These are phyloP conservation scores for Etia nguti DNA, from an alignment of 2,113 vertebrate genomes.

Conservation along the genomic window DNA sequence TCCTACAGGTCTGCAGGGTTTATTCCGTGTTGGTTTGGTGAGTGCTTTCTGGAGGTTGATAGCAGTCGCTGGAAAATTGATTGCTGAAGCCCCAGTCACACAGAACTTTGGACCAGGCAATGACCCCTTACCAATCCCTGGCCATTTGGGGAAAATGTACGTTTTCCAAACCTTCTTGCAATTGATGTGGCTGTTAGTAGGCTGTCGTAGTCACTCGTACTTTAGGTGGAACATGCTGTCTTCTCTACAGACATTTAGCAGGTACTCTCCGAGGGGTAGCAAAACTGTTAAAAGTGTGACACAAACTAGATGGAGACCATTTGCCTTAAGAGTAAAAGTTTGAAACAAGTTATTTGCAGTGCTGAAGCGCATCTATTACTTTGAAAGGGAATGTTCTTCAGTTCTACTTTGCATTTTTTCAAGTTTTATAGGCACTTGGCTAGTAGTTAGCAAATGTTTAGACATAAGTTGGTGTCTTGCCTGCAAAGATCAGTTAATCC, in stretches of 20 bases:
- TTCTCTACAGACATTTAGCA: background rate
- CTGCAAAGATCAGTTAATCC: background rate
- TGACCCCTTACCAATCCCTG: background rate
- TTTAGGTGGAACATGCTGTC: background rate
- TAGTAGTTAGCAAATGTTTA: background rate
- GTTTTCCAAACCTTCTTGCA: background rate
- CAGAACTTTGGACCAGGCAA: background rate
- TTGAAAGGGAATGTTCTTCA: background rate
- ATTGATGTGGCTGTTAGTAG: background rate
- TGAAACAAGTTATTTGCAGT: background rate
- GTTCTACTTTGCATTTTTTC: background rate
- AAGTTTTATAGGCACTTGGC: background rate
- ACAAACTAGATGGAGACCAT: background rate
- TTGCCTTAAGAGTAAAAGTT: background rate
- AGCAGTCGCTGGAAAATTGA: background rate
- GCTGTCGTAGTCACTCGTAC: background rate
- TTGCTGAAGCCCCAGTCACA: background rate
- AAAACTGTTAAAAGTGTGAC: background rate
- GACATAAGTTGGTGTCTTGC: background rate
- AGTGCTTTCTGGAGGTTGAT: background rate
- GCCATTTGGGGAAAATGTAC: background rate
- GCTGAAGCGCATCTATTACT: background rate
- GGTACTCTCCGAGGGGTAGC: background rate
- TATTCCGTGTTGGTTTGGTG: background rate
- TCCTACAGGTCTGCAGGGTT: background rate